Conservation (phyloP, 1,140 invertebrate genomes). For the Scaptomyza hsui region DNA sequence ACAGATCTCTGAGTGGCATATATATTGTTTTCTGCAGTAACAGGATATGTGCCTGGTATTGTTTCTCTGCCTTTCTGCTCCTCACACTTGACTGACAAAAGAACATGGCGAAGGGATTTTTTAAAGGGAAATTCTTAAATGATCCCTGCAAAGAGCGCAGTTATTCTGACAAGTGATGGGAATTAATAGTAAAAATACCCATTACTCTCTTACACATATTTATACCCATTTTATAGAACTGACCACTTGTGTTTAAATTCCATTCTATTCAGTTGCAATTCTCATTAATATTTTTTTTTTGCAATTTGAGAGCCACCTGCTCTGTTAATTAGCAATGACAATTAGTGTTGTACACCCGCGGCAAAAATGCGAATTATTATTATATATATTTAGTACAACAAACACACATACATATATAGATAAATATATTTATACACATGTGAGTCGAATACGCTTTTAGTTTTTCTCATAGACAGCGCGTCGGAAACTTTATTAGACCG, state of each 20-base stretch:
- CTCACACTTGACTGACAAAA: too few species aligned
- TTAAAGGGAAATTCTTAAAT: neutral
- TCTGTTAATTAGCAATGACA: neutral
- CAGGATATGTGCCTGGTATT: neutral
- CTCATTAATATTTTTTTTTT: neutral
- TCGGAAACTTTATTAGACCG: constrained; percentile 1
- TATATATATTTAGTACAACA: neutral
- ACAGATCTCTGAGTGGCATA: neutral
- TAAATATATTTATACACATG: too few species aligned
- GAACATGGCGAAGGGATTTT: neutral
- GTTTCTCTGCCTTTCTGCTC: neutral
- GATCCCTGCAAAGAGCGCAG: neutral
- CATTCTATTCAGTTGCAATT: neutral
- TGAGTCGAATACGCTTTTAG: neutral
- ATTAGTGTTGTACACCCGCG: neutral
- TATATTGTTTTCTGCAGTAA: neutral
- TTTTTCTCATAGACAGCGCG: neutral
- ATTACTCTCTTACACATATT: too few species aligned
- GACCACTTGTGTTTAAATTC: neutral
- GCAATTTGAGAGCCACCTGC: neutral
- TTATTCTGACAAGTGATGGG: too few species aligned
- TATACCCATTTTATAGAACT: too few species aligned
- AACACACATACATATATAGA: too few species aligned
- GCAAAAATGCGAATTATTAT: too few species aligned
- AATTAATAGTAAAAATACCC: too few species aligned